These are phyloP conservation scores for Aeoliscus strigatus DNA, from an alignment of 2,797 vertebrate genomes.

Conservation along the genomic window DNA sequence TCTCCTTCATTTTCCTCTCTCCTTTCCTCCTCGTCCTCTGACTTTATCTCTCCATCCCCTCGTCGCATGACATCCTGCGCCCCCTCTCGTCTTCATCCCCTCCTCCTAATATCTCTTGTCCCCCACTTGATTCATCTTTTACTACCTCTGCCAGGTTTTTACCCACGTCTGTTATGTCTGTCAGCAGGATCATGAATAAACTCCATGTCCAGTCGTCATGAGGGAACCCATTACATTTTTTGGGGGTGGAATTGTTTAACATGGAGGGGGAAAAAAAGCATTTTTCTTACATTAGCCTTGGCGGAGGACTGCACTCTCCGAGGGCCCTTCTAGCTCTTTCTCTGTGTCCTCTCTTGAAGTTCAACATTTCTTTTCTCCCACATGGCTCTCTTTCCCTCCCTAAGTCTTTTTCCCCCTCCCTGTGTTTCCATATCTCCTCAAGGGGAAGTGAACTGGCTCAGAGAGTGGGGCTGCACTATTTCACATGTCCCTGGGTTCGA, in stretches of 20 bases:
- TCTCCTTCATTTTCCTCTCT: slow-evolving; percentile 8
- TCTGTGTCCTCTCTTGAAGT: slow-evolving; percentile 11
- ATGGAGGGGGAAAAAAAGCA: too few relatives aligned
- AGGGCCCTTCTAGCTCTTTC: slow-evolving; percentile 6
- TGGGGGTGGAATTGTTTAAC: too few relatives aligned
- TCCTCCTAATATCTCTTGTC: too few relatives aligned
- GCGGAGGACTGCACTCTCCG: too few relatives aligned
- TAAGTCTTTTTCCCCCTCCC: slow-evolving; percentile 12
- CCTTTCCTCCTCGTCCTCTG: slow-evolving; percentile 20
- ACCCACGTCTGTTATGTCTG: too few relatives aligned
- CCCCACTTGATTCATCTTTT: slow-evolving; percentile 11
- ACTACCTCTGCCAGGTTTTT: not conserved
- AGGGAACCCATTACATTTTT: too few relatives aligned
- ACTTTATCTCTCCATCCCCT: slow-evolving; percentile 10
- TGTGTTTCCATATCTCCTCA: slow-evolving; percentile 40
- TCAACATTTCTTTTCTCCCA: slow-evolving; percentile 11
- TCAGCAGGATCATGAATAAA: too few relatives aligned
- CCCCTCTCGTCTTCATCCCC: slow-evolving; percentile 8
- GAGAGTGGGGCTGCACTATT: slow-evolving; percentile 46
- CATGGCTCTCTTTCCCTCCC: slow-evolving; percentile 10
- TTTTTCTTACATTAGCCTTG: too few relatives aligned
- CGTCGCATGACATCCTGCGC: slow-evolving; percentile 19
- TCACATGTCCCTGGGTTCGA: slow-evolving; percentile 40
- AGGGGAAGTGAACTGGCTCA: slow-evolving; percentile 35
- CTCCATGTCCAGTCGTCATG: too few relatives aligned